Evolutionary conservation across 2,888 invertebrate genomes (phyloP), one percentile per base, ranked within the genome.

Genomic region (Liodrosophila aerea): DNA sequence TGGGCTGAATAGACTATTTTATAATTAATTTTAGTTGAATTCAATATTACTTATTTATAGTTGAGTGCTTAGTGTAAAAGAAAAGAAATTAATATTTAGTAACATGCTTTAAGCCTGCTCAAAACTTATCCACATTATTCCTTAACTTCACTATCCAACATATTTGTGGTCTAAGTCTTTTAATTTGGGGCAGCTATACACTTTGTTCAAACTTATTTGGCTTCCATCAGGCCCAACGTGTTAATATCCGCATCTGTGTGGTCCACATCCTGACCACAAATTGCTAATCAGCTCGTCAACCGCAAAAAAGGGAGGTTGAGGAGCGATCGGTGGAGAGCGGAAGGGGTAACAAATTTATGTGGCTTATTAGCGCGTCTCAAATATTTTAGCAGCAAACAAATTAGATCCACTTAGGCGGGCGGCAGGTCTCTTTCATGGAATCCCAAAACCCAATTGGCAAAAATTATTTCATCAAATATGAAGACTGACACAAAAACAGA

Each of bases 391-490:
- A 66, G 56, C 65, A 76, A 87, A 86, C 86, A 86, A 86, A 86
- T 87, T 85, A 83, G 82, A 66, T 75, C 85, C 85, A 87, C 75
- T 87, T 87, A 86, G 65, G 73, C 66, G 58, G 51, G 68, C 64
- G 51, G 64, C 52, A 54, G 61, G 50, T 54, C 52, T 54, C 45
- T 52, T 65, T 71, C 67, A 69, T 71, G 59, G 54, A 49, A 56
- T 39, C 30, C 65, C 71, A 69, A 71, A 56, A n/a, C 27, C 71
- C 71, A 69, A 69, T 60, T 70, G 72, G 54, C 60, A 71, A 56
- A 73, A 73, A 73, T 81, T 64, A 82, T 85, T 69, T 75, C 82
- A 81, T 75, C 76, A 83, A 73, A 67, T 70, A 70, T 63, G 53
- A 73, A 30, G 40, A 56, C 57, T 45, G 50, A 61, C 47, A 61